Conservation (phyloP, 2,797 vertebrate genomes). For the Geotrypetes seraphini region DNA sequence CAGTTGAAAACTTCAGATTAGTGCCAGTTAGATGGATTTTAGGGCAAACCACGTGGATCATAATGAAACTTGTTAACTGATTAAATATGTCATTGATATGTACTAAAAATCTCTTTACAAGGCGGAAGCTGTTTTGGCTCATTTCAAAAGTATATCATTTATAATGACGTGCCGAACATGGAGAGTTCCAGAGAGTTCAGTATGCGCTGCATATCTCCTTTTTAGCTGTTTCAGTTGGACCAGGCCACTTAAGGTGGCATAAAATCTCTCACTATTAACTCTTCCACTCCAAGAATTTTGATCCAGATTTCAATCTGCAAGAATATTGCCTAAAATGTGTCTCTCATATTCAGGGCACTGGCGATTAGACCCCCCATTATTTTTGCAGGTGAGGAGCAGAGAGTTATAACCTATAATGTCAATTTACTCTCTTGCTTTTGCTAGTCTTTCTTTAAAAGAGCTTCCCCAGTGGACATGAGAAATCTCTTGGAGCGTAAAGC, state of each 20-base stretch:
- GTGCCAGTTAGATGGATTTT: too few species aligned
- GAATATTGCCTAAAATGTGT: conserved; percentile 8
- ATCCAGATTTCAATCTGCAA: conserved; percentile 12
- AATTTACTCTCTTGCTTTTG: too few species aligned
- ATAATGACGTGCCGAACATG: conserved; percentile 2
- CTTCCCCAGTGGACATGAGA: too few species aligned
- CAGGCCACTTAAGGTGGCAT: conserved; percentile 3
- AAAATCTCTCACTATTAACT: conserved; percentile 8
- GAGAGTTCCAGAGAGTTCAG: conserved; percentile 9
- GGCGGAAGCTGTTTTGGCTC: conserved; percentile 8
- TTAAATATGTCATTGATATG: not conserved
- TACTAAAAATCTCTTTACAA: too few species aligned
- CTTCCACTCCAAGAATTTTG: conserved; percentile 14
- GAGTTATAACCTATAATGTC: conserved; percentile 7
- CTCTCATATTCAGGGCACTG: conserved; percentile 4
- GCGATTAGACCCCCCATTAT: conserved; percentile 4
- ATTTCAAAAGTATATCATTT: conserved; percentile 14
- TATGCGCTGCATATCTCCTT: conserved; percentile 13
- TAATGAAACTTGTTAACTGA: conserved; percentile 13
- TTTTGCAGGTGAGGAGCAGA: conserved; percentile 12
- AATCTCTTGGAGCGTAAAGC: too few species aligned
- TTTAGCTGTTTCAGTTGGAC: conserved; percentile 19
- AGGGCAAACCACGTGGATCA: too few species aligned
- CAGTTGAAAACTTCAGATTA: not conserved
- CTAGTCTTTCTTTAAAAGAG: too few species aligned